Evolutionary conservation across 2,113 vertebrate species (phyloP).

Genomic region (Hoplias malabaricus): DNA sequence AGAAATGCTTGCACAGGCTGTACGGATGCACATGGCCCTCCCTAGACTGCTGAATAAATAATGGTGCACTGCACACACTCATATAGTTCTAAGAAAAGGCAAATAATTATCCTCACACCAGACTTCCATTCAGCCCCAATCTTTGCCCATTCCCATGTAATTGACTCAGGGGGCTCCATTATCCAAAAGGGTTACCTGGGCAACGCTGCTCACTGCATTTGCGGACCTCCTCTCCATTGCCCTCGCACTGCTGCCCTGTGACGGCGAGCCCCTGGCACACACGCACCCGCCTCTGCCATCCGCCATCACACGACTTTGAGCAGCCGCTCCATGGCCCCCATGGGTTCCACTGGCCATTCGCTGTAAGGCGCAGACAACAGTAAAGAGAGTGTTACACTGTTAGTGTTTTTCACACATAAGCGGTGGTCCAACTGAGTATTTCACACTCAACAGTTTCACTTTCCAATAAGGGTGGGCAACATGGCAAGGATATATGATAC

Average conservation of each 20-base stretch:
- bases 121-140: conserved; percentile 46
- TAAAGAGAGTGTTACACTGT: neutral
- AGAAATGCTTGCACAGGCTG: neutral
- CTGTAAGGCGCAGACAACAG: conserved; percentile 62
- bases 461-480: neutral
- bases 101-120: conserved; percentile 40
- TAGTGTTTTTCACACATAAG: neutral
- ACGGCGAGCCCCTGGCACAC: conserved; percentile 87
- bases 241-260: conserved; percentile 92
- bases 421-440: neutral
- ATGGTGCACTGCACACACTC: conserved; percentile 25
- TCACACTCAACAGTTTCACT: neutral
- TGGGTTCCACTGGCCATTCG: conserved; percentile 98
- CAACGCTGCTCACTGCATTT: conserved; percentile 95
- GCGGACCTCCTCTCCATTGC: conserved; percentile 87
- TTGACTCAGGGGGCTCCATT: conserved; percentile 46
- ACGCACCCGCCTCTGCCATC: conserved; percentile 89
- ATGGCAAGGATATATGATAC: neutral
- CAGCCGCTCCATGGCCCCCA: conserved; percentile 98
- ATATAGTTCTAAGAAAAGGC: conserved; percentile 30
- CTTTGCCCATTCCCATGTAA: conserved; percentile 31
- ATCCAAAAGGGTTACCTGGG: conserved; percentile 81
- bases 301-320: conserved; percentile 95
- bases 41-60: conserved; percentile 33
- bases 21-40: neutral